Evolutionary conservation across 2,113 vertebrate genomes (phyloP), one percentile per base, ranked within the genome.

Genomic region (Labrus mixtus): DNA sequence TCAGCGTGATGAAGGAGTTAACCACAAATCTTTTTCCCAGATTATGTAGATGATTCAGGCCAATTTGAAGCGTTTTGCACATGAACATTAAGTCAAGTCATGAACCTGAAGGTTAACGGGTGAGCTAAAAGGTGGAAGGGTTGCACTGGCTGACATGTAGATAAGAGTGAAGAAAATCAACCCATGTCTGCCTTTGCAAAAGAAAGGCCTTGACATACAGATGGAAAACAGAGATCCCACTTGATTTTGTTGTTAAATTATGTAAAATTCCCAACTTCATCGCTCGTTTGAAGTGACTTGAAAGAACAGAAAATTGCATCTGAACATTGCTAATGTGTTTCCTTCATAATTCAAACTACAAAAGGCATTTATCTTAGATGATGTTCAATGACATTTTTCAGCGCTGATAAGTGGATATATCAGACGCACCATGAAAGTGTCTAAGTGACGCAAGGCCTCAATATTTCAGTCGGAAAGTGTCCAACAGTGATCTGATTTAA

Each of bases 321-420:
- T 78, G 85, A 92, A 88, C 86, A 90, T 85, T 78, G 55, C 72
- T 86, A 78, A 87, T 81, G 76, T 48, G 79, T 63, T 73, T 64
- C 48, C 53, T 85, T 86, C 72, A 87, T 77, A 81, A 76, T 87
- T 88, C 58, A 84, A 59, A 77, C 74, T 68, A 79, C 58, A 80
- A 87, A 86, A 81, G 67, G 48, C 56, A 76, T 83, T 81, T 63
- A 81, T 69, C 65, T 83, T 59, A 54, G 74, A 54, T 76, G 78
- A 84, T 63, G 68, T 78, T 86, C 74, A 81, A 74, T 86, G 72
- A 65, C 48, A 71, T 68, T 85, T 90, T 84, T 77, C 75, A 45
- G 83, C 84, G 78, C 62, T 82, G 84, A 91, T 89, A 72, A 92
- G 82, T 84, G 84, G 89, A 89, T 89, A 76, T 71, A 83, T 87